A percentile compares a stretch with the other conserved stretches of the same genome.
Conservation (phyloP, 2,888 invertebrate genomes). For the Hirtodrosophila trivittata region DNA sequence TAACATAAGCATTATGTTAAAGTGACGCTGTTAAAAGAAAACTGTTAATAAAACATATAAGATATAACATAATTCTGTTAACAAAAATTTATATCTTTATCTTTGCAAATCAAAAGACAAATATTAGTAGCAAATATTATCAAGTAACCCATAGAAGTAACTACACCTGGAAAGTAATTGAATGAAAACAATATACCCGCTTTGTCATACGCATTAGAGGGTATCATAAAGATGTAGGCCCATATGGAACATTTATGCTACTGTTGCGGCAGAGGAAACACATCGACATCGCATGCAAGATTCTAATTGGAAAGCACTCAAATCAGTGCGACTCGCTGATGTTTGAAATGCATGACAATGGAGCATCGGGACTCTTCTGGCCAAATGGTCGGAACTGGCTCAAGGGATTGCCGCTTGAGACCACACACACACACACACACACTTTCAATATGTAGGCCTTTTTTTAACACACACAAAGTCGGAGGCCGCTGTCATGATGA, state of each 20-base stretch:
- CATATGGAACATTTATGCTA: constrained; percentile 25
- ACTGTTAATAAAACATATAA: no score
- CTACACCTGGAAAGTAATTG: no score
- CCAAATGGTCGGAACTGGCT: constrained; percentile 19
- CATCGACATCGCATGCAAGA: constrained; percentile 56
- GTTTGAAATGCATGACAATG: constrained; percentile 51
- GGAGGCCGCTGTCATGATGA: constrained; percentile 21
- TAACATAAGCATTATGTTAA: background rate
- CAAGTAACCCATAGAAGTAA: no score
- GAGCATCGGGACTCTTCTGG: constrained; percentile 23
- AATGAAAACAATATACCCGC: constrained; percentile 1
- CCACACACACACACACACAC: constrained; percentile 11
- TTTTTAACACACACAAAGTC: constrained; percentile 13
- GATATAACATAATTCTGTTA: background rate
- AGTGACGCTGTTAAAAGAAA: no score
- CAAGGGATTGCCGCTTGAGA: constrained; percentile 38
- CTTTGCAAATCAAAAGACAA: no score
- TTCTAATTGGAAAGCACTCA: constrained; percentile 72
- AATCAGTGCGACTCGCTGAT: constrained; percentile 60
- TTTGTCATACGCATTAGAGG: background rate
- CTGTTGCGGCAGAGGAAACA: constrained; percentile 1
- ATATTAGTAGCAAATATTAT: no score
- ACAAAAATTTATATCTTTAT: background rate
- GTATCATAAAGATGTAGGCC: constrained; percentile 15
- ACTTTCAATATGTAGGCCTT: constrained; percentile 5